These are phyloP conservation scores for Micrasema longulum DNA, from an alignment of 1,140 invertebrate species.

Conservation along the genomic window DNA sequence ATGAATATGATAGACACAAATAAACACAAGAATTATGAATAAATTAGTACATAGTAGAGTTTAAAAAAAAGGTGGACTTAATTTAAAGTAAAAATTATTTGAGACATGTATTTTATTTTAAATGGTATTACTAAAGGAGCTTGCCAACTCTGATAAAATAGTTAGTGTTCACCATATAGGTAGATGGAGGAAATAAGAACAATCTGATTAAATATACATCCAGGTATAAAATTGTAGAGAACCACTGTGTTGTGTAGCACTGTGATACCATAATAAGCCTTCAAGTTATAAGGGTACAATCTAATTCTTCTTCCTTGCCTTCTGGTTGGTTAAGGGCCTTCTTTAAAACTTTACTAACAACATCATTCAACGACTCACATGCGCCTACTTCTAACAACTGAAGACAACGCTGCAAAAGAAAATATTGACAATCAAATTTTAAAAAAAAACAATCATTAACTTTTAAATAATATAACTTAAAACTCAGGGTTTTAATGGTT, in stretches of 20 bases:
- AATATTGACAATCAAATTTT: neutral
- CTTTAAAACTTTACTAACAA: slow-evolving; percentile 84
- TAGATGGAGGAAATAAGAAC: neutral
- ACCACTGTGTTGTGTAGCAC: neutral
- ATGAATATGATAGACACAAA: too few relatives aligned
- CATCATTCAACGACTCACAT: slow-evolving; percentile 87
- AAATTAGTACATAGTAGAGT: too few relatives aligned
- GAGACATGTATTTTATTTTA: too few relatives aligned
- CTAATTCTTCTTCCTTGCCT: slow-evolving; percentile 89
- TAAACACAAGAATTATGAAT: too few relatives aligned
- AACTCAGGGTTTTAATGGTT: too few relatives aligned
- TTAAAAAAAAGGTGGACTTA: too few relatives aligned
- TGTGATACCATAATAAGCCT: neutral
- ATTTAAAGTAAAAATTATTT: too few relatives aligned
- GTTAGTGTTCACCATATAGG: too few relatives aligned
- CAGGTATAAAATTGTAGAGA: slow-evolving; percentile 24
- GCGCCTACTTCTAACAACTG: slow-evolving; percentile 86
- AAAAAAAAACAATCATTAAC: too few relatives aligned
- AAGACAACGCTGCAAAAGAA: slow-evolving; percentile 76
- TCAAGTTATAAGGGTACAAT: slow-evolving; percentile 89
- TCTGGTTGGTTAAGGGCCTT: slow-evolving; percentile 81
- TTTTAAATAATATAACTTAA: too few relatives aligned
- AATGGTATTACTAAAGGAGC: too few relatives aligned
- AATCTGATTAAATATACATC: slow-evolving; percentile 14
- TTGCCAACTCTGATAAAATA: too few relatives aligned